Evolutionary conservation across 2,888 invertebrate genomes (phyloP).

Genomic region (Cephus pulcher): DNA sequence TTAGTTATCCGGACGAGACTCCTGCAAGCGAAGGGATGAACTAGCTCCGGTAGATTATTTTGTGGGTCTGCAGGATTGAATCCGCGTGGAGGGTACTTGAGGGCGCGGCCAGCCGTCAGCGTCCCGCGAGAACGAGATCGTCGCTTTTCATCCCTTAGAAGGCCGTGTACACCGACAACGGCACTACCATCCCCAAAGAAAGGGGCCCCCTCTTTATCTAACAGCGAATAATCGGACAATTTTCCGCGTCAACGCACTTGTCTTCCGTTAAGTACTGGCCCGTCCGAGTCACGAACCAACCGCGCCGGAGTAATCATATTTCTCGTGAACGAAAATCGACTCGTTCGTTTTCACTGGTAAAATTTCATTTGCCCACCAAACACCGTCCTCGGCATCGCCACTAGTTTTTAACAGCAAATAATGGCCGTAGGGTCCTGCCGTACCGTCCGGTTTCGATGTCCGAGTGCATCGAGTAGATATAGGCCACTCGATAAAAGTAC

Average conservation of each 20-base stretch:
- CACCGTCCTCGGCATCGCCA: too few relatives aligned
- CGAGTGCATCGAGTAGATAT: too few relatives aligned
- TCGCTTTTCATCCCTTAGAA: constrained; percentile 49
- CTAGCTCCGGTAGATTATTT: constrained; percentile 58
- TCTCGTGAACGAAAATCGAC: neutral
- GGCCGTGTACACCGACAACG: constrained; percentile 25
- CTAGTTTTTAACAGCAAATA: too few relatives aligned
- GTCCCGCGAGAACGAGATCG: constrained; percentile 49
- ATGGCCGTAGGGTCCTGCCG: too few relatives aligned
- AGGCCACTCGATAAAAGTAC: too few relatives aligned
- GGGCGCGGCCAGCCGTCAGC: constrained; percentile 46
- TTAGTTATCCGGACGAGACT: constrained; percentile 43
- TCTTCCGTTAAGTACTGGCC: constrained; percentile 39
- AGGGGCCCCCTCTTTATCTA: constrained; percentile 49
- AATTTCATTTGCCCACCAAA: too few relatives aligned
- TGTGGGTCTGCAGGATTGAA: constrained; percentile 60
- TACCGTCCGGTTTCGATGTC: too few relatives aligned
- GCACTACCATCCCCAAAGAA: constrained; percentile 30
- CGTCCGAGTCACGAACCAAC: neutral
- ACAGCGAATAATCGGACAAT: constrained; percentile 61
- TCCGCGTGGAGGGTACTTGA: constrained; percentile 61
- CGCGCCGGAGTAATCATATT: neutral
- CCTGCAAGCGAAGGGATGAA: constrained; percentile 59
- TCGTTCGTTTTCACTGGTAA: neutral
- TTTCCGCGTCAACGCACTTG: constrained; percentile 55